phyloP scores from a whole-genome alignment of 2,113 vertebrate genomes.

The Arvicanthis niloticus region DNA sequence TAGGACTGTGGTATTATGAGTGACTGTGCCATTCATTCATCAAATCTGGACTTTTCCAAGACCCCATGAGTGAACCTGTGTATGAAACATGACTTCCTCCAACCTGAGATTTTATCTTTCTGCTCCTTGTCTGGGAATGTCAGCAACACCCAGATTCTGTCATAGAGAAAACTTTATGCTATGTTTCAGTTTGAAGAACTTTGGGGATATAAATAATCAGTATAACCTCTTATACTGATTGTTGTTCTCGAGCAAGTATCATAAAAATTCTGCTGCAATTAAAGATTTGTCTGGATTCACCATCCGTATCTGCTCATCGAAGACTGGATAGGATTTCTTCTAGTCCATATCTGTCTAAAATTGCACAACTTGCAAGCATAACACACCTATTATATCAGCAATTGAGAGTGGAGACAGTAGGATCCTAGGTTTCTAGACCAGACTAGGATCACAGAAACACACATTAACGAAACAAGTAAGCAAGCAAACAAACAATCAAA shows the following conservation, averaged over 20 bases:
- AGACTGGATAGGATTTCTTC: background rate
- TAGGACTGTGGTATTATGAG: too few species aligned
- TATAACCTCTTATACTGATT: background rate
- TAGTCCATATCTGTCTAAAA: constrained; percentile 19
- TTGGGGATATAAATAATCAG: background rate
- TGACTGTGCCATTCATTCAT: background rate
- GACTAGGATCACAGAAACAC: background rate
- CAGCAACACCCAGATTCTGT: background rate
- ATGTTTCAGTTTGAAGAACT: background rate
- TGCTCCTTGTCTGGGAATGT: background rate
- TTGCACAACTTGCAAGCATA: background rate
- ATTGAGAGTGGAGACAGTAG: background rate
- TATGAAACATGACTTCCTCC: constrained; percentile 11
- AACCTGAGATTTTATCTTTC: background rate
- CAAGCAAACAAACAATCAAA: background rate
- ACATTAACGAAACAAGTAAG: background rate
- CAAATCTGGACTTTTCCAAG: background rate
- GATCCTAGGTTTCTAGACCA: too few species aligned
- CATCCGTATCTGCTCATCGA: background rate
- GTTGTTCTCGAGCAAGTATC: background rate
- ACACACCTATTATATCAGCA: too few species aligned
- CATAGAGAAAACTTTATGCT: background rate
- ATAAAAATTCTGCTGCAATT: background rate
- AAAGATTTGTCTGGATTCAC: constrained; percentile 3
- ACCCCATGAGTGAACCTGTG: background rate